Percentiles rank a stretch among this genome's conserved stretches.
phyloP scores from a whole-genome alignment of 2,888 invertebrate species.

The Pandemis cinnamomeana region DNA sequence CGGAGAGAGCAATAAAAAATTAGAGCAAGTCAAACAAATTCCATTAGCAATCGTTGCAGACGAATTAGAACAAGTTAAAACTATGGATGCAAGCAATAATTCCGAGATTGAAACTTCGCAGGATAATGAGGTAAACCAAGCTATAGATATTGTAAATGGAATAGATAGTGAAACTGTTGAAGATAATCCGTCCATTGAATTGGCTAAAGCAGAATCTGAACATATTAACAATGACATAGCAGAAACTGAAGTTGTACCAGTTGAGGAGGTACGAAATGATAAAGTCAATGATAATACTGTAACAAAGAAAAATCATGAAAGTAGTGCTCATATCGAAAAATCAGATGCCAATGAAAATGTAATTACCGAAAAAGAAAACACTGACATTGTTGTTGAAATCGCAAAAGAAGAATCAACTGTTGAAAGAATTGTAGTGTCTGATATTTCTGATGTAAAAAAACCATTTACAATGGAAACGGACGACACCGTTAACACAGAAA shows the following conservation, averaged over 20 bases:
- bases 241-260: conserved; percentile 11
- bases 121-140: not conserved
- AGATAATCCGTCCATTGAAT: not conserved
- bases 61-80: not conserved
- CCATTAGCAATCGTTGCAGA: not conserved
- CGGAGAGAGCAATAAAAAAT: not conserved
- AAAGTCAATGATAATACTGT: not conserved
- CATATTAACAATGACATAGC: not conserved
- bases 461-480: conserved; percentile 13
- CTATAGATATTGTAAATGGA: conserved; percentile 1
- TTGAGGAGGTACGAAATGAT: not conserved
- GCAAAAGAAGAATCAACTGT: conserved; percentile 11
- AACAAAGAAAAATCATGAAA: conserved; percentile 35
- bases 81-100: not conserved
- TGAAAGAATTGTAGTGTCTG: not conserved
- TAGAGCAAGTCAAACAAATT: conserved; percentile 42
- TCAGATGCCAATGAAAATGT: conserved; percentile 31
- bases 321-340: conserved; percentile 32
- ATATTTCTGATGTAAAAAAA: conserved; percentile 13
- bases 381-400: not conserved
- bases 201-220: not conserved
- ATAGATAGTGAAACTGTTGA: conserved; percentile 1
- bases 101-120: not conserved
- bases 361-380: conserved; percentile 20
- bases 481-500: not conserved